Evolutionary conservation across 2,888 invertebrate genomes (phyloP).

Genomic region (Dascillus cervinus): DNA sequence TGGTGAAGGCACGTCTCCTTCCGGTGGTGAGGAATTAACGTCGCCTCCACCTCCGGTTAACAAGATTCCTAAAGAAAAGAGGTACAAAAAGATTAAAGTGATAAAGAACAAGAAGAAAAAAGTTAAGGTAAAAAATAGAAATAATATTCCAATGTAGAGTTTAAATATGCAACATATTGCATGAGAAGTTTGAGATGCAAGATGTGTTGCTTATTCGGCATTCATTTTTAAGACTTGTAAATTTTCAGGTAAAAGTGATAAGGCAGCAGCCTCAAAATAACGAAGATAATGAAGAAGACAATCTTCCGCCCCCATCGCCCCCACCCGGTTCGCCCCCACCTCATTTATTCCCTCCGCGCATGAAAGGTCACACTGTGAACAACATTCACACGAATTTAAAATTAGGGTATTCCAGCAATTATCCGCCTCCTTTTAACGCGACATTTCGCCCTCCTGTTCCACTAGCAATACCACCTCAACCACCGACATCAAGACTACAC

Average conservation of each 20-base stretch:
- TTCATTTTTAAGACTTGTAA: too few species aligned
- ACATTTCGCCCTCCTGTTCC: too few species aligned
- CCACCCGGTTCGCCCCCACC: slow-evolving; percentile 54
- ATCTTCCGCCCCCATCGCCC: slow-evolving; percentile 51
- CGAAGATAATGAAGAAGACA: slow-evolving; percentile 47
- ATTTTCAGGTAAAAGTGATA: slow-evolving; percentile 43
- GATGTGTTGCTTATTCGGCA: too few species aligned
- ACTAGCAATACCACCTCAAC: too few species aligned
- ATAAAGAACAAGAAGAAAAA: slow-evolving; percentile 49
- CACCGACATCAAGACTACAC: too few species aligned
- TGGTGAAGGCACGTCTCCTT: slow-evolving; percentile 51
- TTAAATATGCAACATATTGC: too few species aligned
- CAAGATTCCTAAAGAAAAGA: slow-evolving; percentile 47
- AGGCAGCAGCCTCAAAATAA: slow-evolving; percentile 38
- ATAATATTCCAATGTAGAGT: background rate
- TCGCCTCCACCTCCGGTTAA: slow-evolving; percentile 51
- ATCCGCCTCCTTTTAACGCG: too few species aligned
- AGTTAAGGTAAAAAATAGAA: slow-evolving; percentile 40
- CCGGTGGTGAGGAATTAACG: slow-evolving; percentile 52
- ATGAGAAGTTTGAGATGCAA: too few species aligned
- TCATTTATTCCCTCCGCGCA: slow-evolving; percentile 45
- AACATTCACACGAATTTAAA: slow-evolving; percentile 28
- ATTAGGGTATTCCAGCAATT: too few species aligned
- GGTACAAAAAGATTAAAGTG: slow-evolving; percentile 44
- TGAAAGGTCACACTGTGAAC: slow-evolving; percentile 33